These are phyloP conservation scores for Cataglyphis rosenhaueri DNA, from an alignment of 2,888 invertebrate species.

Conservation along the genomic window DNA sequence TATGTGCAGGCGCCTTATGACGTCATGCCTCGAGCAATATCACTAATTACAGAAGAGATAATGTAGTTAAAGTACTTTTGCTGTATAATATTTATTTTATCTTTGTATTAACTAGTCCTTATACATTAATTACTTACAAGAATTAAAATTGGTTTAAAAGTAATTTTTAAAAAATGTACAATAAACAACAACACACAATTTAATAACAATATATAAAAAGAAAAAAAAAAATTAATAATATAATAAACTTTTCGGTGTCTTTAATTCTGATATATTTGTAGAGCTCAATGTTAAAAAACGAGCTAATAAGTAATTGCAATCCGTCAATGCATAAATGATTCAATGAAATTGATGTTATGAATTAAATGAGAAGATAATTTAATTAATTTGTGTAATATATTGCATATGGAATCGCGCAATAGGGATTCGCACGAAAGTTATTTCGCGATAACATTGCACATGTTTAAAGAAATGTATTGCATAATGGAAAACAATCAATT, in stretches of 20 bases:
- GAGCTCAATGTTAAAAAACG: not conserved
- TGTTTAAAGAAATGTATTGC: constrained; percentile 24
- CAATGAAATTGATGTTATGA: not conserved
- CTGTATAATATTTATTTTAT: not conserved
- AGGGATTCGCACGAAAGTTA: not conserved
- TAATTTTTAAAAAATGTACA: not conserved
- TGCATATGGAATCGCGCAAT: not conserved
- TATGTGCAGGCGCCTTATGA: not conserved
- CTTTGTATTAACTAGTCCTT: not conserved
- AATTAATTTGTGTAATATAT: constrained; percentile 20
- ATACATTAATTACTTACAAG: not conserved
- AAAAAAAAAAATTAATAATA: constrained; percentile 12
- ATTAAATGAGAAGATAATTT: constrained; percentile 39
- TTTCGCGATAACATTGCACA: constrained; percentile 22
- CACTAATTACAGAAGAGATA: not conserved
- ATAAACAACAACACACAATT: not conserved
- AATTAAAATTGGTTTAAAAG: not conserved
- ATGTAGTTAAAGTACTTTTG: not conserved
- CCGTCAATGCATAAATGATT: constrained; percentile 25
- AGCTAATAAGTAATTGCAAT: constrained; percentile 19
- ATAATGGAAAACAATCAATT: constrained; percentile 26
- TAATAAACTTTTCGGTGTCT: not conserved
- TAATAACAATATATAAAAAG: not conserved
- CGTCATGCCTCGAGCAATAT: not conserved
- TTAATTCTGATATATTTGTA: constrained; percentile 11